Evolutionary conservation across 2,888 invertebrate genomes (phyloP).

Genomic region (Gryllus longicercus): DNA sequence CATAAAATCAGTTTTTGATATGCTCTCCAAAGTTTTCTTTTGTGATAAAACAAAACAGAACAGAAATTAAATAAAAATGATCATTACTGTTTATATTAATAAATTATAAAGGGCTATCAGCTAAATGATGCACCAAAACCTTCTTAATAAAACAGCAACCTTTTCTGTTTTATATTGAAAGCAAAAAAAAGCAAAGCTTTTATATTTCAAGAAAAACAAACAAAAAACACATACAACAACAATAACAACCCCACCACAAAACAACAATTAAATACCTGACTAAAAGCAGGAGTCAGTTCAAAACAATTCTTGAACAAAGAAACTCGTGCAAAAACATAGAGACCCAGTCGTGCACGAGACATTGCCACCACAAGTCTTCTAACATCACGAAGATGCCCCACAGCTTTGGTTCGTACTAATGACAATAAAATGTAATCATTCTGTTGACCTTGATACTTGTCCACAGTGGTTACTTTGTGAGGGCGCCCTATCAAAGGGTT

Average conservation of each 20-base stretch:
- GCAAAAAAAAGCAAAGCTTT: no score
- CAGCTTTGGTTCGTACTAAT: slow-evolving; percentile 89
- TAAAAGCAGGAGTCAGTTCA: slow-evolving; percentile 93
- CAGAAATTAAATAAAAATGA: slow-evolving; percentile 24
- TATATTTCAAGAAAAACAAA: no score
- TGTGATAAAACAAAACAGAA: no score
- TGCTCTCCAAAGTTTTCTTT: no score
- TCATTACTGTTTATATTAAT: slow-evolving; percentile 17
- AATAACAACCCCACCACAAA: no score
- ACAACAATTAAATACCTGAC: slow-evolving; percentile 58
- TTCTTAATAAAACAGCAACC: background rate
- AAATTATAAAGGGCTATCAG: background rate
- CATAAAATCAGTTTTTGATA: no score
- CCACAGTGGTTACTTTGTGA: slow-evolving; percentile 92
- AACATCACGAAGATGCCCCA: slow-evolving; percentile 97
- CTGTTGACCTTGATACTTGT: slow-evolving; percentile 99
- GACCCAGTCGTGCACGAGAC: slow-evolving; percentile 92
- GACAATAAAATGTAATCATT: slow-evolving; percentile 97
- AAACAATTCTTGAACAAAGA: slow-evolving; percentile 93
- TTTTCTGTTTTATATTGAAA: background rate
- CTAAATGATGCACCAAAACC: background rate
- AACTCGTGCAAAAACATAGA: slow-evolving; percentile 93
- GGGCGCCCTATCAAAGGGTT: slow-evolving; percentile 94
- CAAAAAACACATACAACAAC: no score
- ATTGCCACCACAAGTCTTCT: slow-evolving; percentile 95